These are phyloP conservation scores for Trichechus manatus DNA, from an alignment of 2,113 vertebrate species.

Conservation along the genomic window DNA sequence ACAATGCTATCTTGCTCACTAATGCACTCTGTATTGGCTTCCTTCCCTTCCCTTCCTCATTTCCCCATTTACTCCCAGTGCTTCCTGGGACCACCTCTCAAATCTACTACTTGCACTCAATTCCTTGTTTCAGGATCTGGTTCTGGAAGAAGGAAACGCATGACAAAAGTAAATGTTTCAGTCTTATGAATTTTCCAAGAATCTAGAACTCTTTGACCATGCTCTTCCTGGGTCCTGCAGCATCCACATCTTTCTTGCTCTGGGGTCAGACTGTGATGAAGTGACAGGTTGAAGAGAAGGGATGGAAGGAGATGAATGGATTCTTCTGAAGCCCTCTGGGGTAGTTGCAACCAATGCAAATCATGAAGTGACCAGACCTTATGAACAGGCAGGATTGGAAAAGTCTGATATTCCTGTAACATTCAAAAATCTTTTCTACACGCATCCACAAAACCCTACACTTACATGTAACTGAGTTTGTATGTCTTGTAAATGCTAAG, in stretches of 20 bases:
- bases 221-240: not conserved
- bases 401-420: not conserved
- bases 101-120: not conserved
- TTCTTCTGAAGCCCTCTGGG: not conserved
- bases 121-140: not conserved
- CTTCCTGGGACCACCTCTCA: not conserved
- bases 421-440: not conserved
- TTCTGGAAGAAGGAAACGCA: not conserved
- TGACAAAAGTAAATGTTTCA: not conserved
- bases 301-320: not conserved
- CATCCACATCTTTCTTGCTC: not conserved
- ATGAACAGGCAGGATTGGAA: not conserved
- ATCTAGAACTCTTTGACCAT: not conserved
- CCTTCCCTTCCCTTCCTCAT: not conserved
- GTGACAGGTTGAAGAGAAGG: not conserved
- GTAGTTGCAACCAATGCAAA: not conserved
- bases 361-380: not conserved
- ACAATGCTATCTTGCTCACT: fast-evolving
- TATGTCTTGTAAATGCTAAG: not conserved
- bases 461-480: not conserved
- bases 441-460: not conserved
- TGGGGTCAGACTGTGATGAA: not conserved
- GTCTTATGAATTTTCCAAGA: not conserved
- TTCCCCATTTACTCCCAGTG: not conserved
- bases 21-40: fast-evolving